phyloP scores from a whole-genome alignment of 2,888 invertebrate species.

The Orthonevra nobilis region DNA sequence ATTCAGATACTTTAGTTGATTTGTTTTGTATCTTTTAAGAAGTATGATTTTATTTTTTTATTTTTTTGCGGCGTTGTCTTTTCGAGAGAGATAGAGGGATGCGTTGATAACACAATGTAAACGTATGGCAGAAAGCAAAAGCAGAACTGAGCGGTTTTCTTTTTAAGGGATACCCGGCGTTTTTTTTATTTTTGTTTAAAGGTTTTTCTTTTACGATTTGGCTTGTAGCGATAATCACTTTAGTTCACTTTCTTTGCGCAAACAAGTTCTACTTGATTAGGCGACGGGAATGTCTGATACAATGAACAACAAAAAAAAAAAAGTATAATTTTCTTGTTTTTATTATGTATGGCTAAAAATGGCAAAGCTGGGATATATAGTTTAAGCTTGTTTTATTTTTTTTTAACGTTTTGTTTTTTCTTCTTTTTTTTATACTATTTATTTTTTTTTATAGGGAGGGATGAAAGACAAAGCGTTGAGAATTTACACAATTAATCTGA shows the following conservation, averaged over 20 bases:
- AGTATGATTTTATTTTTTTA: conserved; percentile 17
- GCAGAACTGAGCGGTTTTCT: conserved; percentile 56
- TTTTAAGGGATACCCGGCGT: conserved; percentile 40
- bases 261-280: conserved; percentile 65
- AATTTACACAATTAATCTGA: conserved; percentile 78
- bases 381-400: conserved; percentile 62
- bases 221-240: conserved; percentile 58
- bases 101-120: conserved; percentile 65
- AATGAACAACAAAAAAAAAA: conserved; percentile 54
- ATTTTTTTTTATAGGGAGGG: conserved; percentile 62
- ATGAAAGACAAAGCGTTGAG: conserved; percentile 73
- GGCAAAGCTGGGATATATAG: conserved; percentile 71
- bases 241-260: conserved; percentile 43
- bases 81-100: conserved; percentile 34
- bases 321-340: conserved; percentile 38
- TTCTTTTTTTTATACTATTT: conserved; percentile 62
- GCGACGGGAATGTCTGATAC: conserved; percentile 68
- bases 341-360: conserved; percentile 68
- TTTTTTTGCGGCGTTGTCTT: conserved; percentile 28
- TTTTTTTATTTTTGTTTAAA: conserved; percentile 6
- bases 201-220: conserved; percentile 63
- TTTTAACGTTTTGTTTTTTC: conserved; percentile 59
- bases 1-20: conserved; percentile 51
- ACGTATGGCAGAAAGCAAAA: conserved; percentile 65
- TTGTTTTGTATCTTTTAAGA: conserved; percentile 12